Base-by-base conservation (phyloP, 1,140 invertebrate genomes). In the Colletes latitarsis region DNA sequence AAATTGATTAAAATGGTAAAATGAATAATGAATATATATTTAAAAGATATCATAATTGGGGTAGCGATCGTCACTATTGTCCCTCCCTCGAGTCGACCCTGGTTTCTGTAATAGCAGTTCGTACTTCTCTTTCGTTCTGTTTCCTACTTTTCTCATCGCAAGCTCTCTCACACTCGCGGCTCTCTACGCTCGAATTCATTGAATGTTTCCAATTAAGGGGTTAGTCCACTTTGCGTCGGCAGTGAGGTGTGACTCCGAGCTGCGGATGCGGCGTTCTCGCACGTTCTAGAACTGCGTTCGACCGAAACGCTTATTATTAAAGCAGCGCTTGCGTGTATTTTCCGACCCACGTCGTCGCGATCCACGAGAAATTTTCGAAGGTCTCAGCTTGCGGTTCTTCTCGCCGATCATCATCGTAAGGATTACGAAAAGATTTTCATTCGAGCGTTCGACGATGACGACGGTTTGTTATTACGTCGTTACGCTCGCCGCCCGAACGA, bases 211-310 rank as follows among this genome's bases (percentile, higher is more conserved):
- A 87, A 87, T 88, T 88, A 86, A 85, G 81, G 83, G 81, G 83
- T 88, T 88, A 81, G 87, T 80, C 84, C 86, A 88, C 81, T 88
- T 88, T 88, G 82, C 82, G 86, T 64, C 71, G 74, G 84, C 85
- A 87, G 85, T 87, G 86, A 86, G 78, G 85, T 87, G 82, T 87
- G 86, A 87, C 86, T 84, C 66, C 49, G 74, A 49, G 57, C 68
- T 62, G 77, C 78, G 81, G 75, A 87, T 83, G 81, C 71, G 78
- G 74, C 63, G 55, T 83, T 86, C 85, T 84, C 86, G 86, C 82
- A 82, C 85, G 85, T 87, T 87, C 86, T 87, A 87, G 75, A 87
- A 87, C 71, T 84, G 81, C 82, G 73, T 72, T 87, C 85, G 86
- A 87, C 71, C 74, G 84, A 73, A 62, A 87, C 85, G 84, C 81